Evolutionary conservation across 92 coral and sea anemone species (phyloP).

Genomic region (Micromussa lordhowensis): DNA sequence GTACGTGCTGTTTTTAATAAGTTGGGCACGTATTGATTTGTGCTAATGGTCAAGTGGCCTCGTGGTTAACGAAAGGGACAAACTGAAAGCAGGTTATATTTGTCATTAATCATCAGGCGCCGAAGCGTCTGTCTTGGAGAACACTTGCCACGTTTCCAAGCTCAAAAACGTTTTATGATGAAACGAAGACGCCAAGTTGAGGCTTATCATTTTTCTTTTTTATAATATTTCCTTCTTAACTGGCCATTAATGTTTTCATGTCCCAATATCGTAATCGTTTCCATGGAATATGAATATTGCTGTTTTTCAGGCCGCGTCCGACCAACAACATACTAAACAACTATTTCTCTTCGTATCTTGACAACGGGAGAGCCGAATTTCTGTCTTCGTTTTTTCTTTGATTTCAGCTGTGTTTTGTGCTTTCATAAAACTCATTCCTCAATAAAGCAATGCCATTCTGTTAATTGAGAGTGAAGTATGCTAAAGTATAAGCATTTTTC

Average conservation of each 20-base stretch:
- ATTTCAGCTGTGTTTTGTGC: background rate
- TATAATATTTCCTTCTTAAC: background rate
- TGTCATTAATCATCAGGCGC: constrained; percentile 15
- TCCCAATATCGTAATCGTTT: background rate
- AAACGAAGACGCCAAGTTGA: background rate
- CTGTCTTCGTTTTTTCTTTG: background rate
- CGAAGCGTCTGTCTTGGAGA: background rate
- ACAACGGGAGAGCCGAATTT: background rate
- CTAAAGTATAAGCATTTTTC: background rate
- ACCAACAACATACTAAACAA: background rate
- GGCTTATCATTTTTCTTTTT: background rate
- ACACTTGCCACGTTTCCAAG: background rate
- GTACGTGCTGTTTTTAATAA: constrained; percentile 6
- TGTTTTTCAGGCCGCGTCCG: background rate
- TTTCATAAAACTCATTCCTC: background rate
- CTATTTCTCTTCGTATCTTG: background rate
- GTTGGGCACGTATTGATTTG: constrained; percentile 14
- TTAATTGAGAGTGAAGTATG: background rate
- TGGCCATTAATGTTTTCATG: background rate
- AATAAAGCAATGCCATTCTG: background rate
- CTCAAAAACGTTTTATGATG: background rate
- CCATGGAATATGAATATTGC: background rate
- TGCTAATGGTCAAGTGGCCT: background rate
- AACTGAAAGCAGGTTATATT: background rate
- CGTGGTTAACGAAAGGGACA: background rate